Evolutionary conservation across 2,797 vertebrate genomes (phyloP).

Genomic region (Trachops cirrhosus): DNA sequence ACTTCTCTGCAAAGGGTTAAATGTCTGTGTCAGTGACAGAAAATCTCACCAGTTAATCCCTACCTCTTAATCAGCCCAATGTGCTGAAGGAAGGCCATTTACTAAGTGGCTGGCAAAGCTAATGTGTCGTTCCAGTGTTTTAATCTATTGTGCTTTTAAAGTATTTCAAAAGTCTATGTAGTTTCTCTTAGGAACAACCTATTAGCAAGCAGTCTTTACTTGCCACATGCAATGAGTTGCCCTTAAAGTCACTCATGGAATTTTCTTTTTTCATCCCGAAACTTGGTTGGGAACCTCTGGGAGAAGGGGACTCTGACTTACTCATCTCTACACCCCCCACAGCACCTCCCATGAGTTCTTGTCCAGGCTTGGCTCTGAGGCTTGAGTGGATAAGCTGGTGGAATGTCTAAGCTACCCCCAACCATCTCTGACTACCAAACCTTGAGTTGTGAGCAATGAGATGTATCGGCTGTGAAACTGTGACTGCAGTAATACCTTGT

Average conservation of each 20-base stretch:
- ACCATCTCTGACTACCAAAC: neutral
- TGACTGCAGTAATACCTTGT: neutral
- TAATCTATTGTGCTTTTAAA: neutral
- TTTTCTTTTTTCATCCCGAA: slow-evolving; percentile 9
- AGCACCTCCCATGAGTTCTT: neutral
- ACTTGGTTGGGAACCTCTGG: neutral
- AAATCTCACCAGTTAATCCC: neutral
- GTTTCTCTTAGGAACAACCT: neutral
- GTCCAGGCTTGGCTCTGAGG: neutral
- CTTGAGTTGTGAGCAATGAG: neutral
- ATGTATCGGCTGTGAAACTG: neutral
- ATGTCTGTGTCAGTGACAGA: neutral
- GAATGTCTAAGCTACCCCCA: neutral
- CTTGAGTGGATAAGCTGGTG: neutral
- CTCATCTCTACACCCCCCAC: neutral
- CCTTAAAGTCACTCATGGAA: neutral
- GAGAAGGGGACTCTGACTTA: neutral
- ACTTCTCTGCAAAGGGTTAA: neutral
- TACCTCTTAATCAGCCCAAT: neutral
- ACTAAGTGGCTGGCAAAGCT: neutral
- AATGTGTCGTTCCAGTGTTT: neutral
- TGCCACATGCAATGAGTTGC: neutral
- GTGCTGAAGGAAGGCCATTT: neutral
- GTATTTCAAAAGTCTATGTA: neutral
- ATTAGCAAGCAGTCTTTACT: neutral